Conservation (phyloP, 2,888 invertebrate species). For the Merodon equestris region DNA sequence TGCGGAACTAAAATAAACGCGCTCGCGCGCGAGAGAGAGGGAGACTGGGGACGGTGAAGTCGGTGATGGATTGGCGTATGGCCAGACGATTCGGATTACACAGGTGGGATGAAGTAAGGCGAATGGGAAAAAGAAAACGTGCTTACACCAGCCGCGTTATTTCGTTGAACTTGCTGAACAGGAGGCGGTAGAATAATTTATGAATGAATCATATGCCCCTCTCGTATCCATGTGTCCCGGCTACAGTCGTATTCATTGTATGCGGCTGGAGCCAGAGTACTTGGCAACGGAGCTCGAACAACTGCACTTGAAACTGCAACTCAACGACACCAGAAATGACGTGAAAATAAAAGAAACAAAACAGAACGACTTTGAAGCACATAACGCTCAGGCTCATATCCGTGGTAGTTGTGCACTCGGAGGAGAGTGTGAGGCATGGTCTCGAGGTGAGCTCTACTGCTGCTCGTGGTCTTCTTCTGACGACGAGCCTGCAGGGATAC, state of each 20-base stretch:
- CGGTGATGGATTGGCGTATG: slow-evolving; percentile 34
- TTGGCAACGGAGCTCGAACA: neutral
- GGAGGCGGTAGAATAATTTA: slow-evolving; percentile 53
- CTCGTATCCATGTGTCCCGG: too few species aligned
- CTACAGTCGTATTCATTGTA: neutral
- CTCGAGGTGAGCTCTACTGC: too few species aligned
- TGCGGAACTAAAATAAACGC: neutral
- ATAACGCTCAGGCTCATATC: slow-evolving; percentile 54
- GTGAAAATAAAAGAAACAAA: slow-evolving; percentile 27
- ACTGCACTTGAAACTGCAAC: slow-evolving; percentile 45
- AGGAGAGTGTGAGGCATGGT: slow-evolving; percentile 40
- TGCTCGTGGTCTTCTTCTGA: slow-evolving; percentile 30
- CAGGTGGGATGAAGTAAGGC: slow-evolving; percentile 60
- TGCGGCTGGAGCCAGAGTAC: neutral
- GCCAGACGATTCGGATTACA: slow-evolving; percentile 45
- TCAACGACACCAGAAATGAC: slow-evolving; percentile 49
- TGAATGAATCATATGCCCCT: slow-evolving; percentile 48
- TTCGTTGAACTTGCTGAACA: slow-evolving; percentile 12
- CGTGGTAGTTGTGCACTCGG: slow-evolving; percentile 52
- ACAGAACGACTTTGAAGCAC: slow-evolving; percentile 5
- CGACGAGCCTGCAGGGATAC: neutral
- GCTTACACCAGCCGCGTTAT: slow-evolving; percentile 18
- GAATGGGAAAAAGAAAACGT: slow-evolving; percentile 12
- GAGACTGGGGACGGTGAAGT: slow-evolving; percentile 6
- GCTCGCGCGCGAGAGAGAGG: neutral